phyloP scores from a whole-genome alignment of 1,140 invertebrate species.

The Penaeus japonicus region DNA sequence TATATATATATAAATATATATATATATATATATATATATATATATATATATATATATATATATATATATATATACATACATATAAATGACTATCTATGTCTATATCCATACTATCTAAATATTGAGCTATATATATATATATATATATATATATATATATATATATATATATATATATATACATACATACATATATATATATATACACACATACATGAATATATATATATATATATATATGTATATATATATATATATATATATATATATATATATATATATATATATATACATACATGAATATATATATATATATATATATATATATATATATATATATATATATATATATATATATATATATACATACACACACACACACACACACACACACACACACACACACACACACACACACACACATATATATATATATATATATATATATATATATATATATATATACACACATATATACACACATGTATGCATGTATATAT shows the following conservation, averaged over 20 bases:
- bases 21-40: background rate
- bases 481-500: background rate
- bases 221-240: background rate
- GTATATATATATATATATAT: background rate
- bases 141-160: background rate
- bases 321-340: background rate
- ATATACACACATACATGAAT: background rate
- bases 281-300: background rate
- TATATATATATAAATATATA: background rate
- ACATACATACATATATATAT: background rate
- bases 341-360: too few relatives aligned
- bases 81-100: too few relatives aligned
- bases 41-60: conserved; percentile 3
- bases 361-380: too few relatives aligned
- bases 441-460: background rate
- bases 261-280: background rate
- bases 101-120: too few relatives aligned
- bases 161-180: background rate
- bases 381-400: background rate
- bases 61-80: background rate
- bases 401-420: too few relatives aligned
- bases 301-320: background rate
- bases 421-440: background rate
- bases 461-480: background rate
- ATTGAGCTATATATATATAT: background rate